Evolutionary conservation across 1,140 invertebrate genomes (phyloP).

Genomic region (Diplogasteroides magnus): DNA sequence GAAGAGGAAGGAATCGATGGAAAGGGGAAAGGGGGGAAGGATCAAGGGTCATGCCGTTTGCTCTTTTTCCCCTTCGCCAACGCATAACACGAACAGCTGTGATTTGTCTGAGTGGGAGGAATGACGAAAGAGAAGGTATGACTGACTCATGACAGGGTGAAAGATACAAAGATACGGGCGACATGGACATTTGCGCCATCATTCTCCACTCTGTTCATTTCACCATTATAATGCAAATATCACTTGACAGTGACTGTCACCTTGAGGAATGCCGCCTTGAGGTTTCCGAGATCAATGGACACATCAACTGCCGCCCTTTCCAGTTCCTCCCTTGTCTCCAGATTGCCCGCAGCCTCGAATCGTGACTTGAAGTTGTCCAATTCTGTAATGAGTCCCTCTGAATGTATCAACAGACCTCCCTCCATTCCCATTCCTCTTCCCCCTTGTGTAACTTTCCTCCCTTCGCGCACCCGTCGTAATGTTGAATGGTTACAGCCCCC

Average conservation of each 20-base stretch:
- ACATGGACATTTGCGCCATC: too few species aligned
- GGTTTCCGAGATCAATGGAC: slow-evolving; percentile 43
- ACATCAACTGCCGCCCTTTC: slow-evolving; percentile 44
- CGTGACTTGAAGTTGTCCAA: slow-evolving; percentile 49
- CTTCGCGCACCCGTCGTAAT: not conserved
- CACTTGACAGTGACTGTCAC: too few species aligned
- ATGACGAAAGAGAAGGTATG: not conserved
- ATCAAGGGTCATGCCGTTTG: slow-evolving; percentile 1
- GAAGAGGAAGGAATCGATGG: slow-evolving; percentile 6
- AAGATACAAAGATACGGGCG: too few species aligned
- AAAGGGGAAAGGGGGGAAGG: slow-evolving; percentile 10
- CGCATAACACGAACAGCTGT: slow-evolving; percentile 12
- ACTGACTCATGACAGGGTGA: too few species aligned
- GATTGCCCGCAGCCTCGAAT: slow-evolving; percentile 40
- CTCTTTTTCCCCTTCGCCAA: not conserved
- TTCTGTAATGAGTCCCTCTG: slow-evolving; percentile 32
- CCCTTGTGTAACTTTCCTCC: not conserved
- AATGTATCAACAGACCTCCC: slow-evolving; percentile 1
- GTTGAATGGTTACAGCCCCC: not conserved
- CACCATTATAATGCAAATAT: too few species aligned
- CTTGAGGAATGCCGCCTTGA: slow-evolving; percentile 49
- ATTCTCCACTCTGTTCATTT: too few species aligned
- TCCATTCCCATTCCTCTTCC: not conserved
- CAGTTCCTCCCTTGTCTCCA: slow-evolving; percentile 30
- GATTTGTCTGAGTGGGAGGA: not conserved